Evolutionary conservation across 2,797 vertebrate species (phyloP).

Genomic region (Varecia variegata): DNA sequence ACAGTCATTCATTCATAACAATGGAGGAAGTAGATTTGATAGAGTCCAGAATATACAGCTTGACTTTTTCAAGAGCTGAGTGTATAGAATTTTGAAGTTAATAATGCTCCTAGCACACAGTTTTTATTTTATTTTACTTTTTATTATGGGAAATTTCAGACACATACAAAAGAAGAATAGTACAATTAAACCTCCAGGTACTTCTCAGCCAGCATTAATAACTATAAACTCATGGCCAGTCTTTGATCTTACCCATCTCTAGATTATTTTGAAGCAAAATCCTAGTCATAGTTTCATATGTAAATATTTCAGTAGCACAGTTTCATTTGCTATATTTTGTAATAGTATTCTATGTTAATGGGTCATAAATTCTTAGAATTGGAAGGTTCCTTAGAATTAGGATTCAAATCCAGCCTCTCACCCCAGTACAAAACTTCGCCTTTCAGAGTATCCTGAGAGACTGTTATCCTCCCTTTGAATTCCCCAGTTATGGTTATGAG

Average conservation of each 20-base stretch:
- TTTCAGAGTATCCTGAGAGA: background rate
- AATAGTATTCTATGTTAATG: constrained; percentile 16
- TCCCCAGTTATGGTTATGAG: background rate
- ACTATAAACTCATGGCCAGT: background rate
- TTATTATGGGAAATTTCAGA: background rate
- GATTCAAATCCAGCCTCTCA: background rate
- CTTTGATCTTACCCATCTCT: background rate
- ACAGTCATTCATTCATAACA: background rate
- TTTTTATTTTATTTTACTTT: constrained; percentile 40
- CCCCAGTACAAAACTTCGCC: background rate
- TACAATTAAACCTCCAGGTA: background rate
- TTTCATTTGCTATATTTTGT: constrained; percentile 42
- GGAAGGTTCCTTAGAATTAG: background rate
- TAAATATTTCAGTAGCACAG: constrained; percentile 31
- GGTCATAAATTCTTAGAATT: constrained; percentile 19
- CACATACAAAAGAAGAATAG: background rate
- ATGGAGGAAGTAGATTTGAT: background rate
- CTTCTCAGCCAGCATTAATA: background rate
- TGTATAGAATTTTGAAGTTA: constrained; percentile 13
- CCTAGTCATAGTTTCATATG: background rate
- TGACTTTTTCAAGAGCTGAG: background rate
- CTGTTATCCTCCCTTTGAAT: background rate
- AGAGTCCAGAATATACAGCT: background rate
- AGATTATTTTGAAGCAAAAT: constrained; percentile 40
- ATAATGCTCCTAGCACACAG: background rate